Conservation (phyloP, 2,113 vertebrate species). For the Perca flavescens region DNA sequence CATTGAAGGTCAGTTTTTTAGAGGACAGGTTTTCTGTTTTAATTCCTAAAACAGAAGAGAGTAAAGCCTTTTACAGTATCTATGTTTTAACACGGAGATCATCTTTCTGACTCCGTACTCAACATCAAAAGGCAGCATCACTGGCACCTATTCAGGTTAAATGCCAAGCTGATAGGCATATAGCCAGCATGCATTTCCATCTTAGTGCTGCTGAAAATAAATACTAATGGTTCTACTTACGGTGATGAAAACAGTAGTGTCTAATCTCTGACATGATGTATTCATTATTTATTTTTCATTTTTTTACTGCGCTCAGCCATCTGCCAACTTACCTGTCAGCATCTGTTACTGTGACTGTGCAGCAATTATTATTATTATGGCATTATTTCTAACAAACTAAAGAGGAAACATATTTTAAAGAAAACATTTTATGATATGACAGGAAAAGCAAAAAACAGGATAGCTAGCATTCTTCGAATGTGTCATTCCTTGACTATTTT, state of each 20-base stretch:
- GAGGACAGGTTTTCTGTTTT: slow-evolving; percentile 67
- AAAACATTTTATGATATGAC: slow-evolving; percentile 53
- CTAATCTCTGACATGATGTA: slow-evolving; percentile 63
- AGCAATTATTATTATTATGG: slow-evolving; percentile 58
- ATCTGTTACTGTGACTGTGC: slow-evolving; percentile 67
- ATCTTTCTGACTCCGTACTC: slow-evolving; percentile 48
- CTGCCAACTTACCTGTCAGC: slow-evolving; percentile 77
- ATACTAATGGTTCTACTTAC: slow-evolving; percentile 60
- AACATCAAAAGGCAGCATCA: slow-evolving; percentile 57
- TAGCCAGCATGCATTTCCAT: slow-evolving; percentile 60
- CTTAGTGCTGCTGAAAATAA: slow-evolving; percentile 60
- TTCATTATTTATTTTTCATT: slow-evolving; percentile 48
- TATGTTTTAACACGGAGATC: slow-evolving; percentile 28
- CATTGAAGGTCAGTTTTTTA: slow-evolving; percentile 66
- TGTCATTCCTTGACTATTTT: slow-evolving; percentile 62
- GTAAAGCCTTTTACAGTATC: slow-evolving; percentile 30
- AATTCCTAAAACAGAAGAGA: slow-evolving; percentile 50
- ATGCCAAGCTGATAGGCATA: slow-evolving; percentile 58
- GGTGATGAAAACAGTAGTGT: slow-evolving; percentile 56
- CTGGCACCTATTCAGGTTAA: slow-evolving; percentile 71
- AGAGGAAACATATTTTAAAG: slow-evolving; percentile 47
- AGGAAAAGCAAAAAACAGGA: slow-evolving; percentile 55
- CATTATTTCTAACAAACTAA: slow-evolving; percentile 54
- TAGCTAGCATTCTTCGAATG: slow-evolving; percentile 55
- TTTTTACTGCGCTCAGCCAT: slow-evolving; percentile 57